Evolutionary conservation across 2,797 vertebrate species (phyloP).

Genomic region (Cottoperca gobio): DNA sequence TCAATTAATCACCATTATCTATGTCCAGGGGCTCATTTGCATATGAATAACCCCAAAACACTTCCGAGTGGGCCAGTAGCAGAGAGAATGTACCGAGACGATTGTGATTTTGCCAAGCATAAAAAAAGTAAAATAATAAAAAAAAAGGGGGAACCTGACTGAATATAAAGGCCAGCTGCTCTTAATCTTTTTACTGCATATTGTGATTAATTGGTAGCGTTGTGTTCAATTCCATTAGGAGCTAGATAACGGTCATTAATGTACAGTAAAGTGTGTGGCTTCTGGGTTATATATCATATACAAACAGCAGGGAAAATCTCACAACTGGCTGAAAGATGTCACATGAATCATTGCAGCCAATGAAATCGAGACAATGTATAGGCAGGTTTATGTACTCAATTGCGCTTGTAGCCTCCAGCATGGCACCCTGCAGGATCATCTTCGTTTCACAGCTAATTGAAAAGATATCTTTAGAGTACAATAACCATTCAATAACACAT

Average conservation of each 20-base stretch:
- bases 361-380: constrained; percentile 74
- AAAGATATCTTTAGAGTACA: constrained; percentile 70
- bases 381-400: constrained; percentile 74
- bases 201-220: constrained; percentile 75
- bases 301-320: constrained; percentile 65
- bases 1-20: constrained; percentile 86
- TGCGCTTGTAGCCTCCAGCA: constrained; percentile 73
- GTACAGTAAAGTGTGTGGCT: constrained; percentile 60
- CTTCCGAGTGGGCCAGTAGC: constrained; percentile 71
- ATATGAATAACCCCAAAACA: constrained; percentile 82
- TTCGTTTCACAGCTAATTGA: constrained; percentile 76
- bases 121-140: constrained; percentile 69
- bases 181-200: constrained; percentile 63
- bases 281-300: constrained; percentile 60
- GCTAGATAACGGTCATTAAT: constrained; percentile 63
- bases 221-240: constrained; percentile 60
- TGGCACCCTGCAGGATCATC: constrained; percentile 71
- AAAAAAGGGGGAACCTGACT: constrained; percentile 57
- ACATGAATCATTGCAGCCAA: constrained; percentile 77
- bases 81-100: constrained; percentile 59
- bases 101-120: constrained; percentile 63
- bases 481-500: constrained; percentile 70
- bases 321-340: constrained; percentile 62
- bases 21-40: constrained; percentile 84
- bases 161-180: constrained; percentile 70